Evolutionary conservation across 2,113 vertebrate species (phyloP), one percentile per base, ranked within the genome.

Genomic region (Thymallus thymallus): DNA sequence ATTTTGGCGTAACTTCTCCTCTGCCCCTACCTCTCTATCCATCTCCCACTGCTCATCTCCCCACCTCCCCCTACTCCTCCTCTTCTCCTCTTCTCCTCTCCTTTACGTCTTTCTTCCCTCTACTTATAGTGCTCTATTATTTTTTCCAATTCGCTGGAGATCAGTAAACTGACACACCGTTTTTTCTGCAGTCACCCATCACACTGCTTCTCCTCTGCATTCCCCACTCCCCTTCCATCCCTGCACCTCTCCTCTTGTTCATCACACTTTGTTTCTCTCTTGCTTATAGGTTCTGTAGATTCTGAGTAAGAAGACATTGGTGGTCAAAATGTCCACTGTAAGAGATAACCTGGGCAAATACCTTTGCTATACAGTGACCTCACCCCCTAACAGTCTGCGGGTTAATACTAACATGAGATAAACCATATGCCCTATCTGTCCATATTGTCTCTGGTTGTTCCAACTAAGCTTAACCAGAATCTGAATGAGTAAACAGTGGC

Each of bases 151-250:
- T 82, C 79, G 75, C 73, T 71, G 62, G 73, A 46, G 51, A 62
- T 35, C 56, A 63, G 45, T 72, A 16, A 29, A 78, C 77, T 74
- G 68, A 88, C 81, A 63, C 69, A 76, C 71, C n/a, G 72, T 82
- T 85, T 77, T 77, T 87, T 87, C 82, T 89, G 87, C 87, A 84
- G 82, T 88, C 86, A 86, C 77, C 83, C 24, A 23, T 23, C 64
- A 18, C 24, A 26, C 30, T 23, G 14, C 13, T 32, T 14, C 45
- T 23, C 20, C 45, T 48, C 41, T 22, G n/a, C 35, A 46, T 12
- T 51, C 13, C 46, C 20, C 45, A 2, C 13, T 30, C 64, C 16
- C 68, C 22, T 48, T 23, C 13, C 67, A n/a, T 23, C 45, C 24
- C 22, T 23, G 24, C 45, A 24, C 46, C n/a, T 68, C 65, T 67